phyloP scores from a whole-genome alignment of 2,797 vertebrate genomes.

The Eulemur mongoz region DNA sequence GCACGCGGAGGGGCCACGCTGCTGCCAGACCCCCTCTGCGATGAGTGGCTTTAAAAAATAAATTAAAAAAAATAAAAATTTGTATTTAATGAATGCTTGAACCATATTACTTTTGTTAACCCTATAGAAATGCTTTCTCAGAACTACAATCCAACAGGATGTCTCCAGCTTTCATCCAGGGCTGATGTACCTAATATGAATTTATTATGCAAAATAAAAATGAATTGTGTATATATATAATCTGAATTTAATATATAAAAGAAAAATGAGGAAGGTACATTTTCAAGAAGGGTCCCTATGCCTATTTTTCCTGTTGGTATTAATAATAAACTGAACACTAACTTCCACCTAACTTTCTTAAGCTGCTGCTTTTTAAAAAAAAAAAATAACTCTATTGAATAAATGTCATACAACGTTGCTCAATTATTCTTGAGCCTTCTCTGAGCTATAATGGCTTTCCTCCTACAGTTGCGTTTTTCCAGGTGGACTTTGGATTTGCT shows the following conservation, averaged over 20 bases:
- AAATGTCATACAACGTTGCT: background rate
- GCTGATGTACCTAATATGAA: background rate
- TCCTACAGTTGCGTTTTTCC: background rate
- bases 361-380: background rate
- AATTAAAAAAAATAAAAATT: background rate
- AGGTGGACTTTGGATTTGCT: background rate
- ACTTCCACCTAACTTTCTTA: background rate
- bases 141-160: background rate
- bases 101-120: background rate
- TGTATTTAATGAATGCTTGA: background rate
- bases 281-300: background rate
- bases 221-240: background rate
- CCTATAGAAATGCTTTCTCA: background rate
- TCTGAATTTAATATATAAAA: background rate
- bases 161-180: background rate
- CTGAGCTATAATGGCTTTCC: background rate
- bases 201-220: background rate
- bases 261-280: background rate
- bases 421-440: background rate
- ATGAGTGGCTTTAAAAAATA: background rate
- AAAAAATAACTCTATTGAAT: background rate
- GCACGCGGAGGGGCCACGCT: too few species aligned
- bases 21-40: too few species aligned
- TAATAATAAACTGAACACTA: background rate
- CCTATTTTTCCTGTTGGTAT: background rate